Base-by-base conservation (phyloP, 2,113 vertebrate genomes). In the Tragelaphus imberbis region DNA sequence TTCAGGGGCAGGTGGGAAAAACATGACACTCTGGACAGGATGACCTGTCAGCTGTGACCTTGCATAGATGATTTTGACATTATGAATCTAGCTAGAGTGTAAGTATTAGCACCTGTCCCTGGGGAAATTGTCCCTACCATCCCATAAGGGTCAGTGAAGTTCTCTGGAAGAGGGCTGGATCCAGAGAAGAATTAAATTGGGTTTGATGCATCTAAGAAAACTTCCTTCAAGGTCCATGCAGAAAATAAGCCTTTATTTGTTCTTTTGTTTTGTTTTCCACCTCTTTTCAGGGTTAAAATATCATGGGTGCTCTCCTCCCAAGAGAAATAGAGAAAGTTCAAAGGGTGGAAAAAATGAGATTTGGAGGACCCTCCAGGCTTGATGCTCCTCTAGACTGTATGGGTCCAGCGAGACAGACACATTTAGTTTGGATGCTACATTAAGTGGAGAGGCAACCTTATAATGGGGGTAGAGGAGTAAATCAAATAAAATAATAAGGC, bases 401-500 rank as follows among this genome's bases (percentile, higher is more conserved):
- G 3, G 5, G 7, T 30, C 19, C 5, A 44, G 33, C 0, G 13
- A 85, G 68, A 81, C 53, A 89, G 93, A 49, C 28, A 5, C 1
- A 1, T 44, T 82, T 85, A 1, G 2, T 82, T 40, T 80, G 84
- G 96, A 94, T 56, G 93, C 19, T 95, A 84, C 94, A 77, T 97
- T 95, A 88, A 97, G 79, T 61, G 79, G 25, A 58, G 85, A 90
- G 80, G 36, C 91, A 94, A 97, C 92, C 90, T 81, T 13, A 2
- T 44, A 58, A 30, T 25, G 51, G 5, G 17, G 55, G 36, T 88
- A 92, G 86, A 79, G 88, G 94, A 92, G 97, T 87, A 91, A 88
- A 97, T 92, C 90, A 97, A 98, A 98, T 49, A 96, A 98, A 98
- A 92, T 63, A 4, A 89, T 49, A 91, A 90, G 49, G 71, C 97